Base-by-base conservation (phyloP, 2,113 vertebrate genomes). In the Leucosticte australis region DNA sequence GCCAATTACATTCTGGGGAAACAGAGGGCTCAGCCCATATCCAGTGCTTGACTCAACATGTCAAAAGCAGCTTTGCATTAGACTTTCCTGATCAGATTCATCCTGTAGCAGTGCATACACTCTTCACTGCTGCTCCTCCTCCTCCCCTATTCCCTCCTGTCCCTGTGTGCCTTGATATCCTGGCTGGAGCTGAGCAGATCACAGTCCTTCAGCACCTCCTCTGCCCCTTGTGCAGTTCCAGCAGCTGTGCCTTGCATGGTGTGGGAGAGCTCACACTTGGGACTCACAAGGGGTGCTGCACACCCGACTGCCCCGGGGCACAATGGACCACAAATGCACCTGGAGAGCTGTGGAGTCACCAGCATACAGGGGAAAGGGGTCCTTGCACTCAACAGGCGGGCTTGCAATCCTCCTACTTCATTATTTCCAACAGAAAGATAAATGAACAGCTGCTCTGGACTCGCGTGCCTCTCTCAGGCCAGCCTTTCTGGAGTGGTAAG, bases 231-330 rank as follows among this genome's bases (percentile, higher is more conserved):
- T 50, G 83, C 6, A 68, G 37, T 11, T 69, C 47, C 55, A 80
- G 75, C 62, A 47, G 75, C 78, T 26, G 55, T 83, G 75, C 31
- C 49, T 35, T 46, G 49, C 49, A 41, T 0, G 0, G 39, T 13
- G 13, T 23, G 62, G 59, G 46, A 87, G 37, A 79, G 57, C 77
- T 41, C 3, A 2, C 0, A 1, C 67, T 49, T 6, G 1, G 50
- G 20, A 24, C 42, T 69, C 63, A 13, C 6, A 9, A 42, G 33
- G 39, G 64, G 39, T 67, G 73, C 73, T 64, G 68, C 79, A 41
- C 62, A 56, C 46, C 3, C 0, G 0, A 13, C 57, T 69, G 64
- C 18, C 62, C 28, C 42, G 0, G 7, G 73, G 70, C 70, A 85
- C 2, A 7, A 4, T 0, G 17, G 27, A 64, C 16, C 71, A 49